Evolutionary conservation across 1,140 invertebrate species (phyloP), one percentile per base, ranked within the genome.

Genomic region (Phenacoccus solenopsis): DNA sequence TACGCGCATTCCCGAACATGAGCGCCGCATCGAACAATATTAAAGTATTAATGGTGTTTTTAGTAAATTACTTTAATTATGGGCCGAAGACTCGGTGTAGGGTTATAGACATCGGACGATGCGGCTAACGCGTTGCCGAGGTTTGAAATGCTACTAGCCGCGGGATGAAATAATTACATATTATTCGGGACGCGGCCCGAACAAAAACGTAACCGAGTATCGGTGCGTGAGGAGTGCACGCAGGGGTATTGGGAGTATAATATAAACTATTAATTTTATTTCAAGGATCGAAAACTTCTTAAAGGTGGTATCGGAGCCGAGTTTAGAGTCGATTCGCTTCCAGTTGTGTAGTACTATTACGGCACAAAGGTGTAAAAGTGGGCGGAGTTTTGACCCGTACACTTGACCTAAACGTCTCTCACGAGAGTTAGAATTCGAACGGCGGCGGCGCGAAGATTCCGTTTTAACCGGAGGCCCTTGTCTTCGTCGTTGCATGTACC

Each of bases 381-480:
- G 59, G 59, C 59, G 59, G 59, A 64, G 59, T 24, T 64, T 27
- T 64, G 59, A 64, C 59, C 59, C 59, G 20, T 25, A 64, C 59
- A 64, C 59, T 64, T 64, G 59, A 64, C 59, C 59, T 64, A 64
- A 64, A 64, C 59, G 59, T 64, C 59, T 38, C 32, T 64, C 59
- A 64, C 59, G 59, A 24, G 32, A 38, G 9, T n/a, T 27, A 64
- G 59, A 64, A 64, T 25, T 25, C 2, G 21, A 24, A 64, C 9
- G 59, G 25, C 9, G 9, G 9, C 32, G 9, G 21, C 22, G 22
- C 21, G 21, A 27, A 27, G 59, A 64, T 64, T 64, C 25, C 25
- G 21, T 64, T 27, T 24, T 27, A 49, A 16, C 38, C 38, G 12
- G 38, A 49, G 38, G 38, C n/a, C n/a, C n/a, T 49, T 49, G 16